phyloP scores from a whole-genome alignment of 1,140 invertebrate species.

The Galleria mellonella region DNA sequence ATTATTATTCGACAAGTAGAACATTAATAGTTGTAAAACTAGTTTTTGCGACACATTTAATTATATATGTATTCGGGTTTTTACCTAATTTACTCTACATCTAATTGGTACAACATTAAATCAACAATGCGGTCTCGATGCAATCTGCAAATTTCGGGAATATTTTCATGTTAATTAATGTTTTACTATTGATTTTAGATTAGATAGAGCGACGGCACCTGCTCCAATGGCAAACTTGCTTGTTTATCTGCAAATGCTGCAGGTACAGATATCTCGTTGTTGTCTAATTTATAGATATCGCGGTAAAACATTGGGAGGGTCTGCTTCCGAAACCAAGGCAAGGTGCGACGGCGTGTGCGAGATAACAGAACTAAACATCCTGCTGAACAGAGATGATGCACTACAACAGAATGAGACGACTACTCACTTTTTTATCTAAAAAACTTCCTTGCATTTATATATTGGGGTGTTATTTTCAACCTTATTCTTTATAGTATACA shows the following conservation, averaged over 20 bases:
- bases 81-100: slow-evolving; percentile 3
- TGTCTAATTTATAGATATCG: slow-evolving; percentile 57
- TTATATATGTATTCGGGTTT: neutral
- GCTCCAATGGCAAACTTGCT: slow-evolving; percentile 37
- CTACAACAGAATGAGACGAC: slow-evolving; percentile 42
- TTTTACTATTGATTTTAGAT: slow-evolving; percentile 45
- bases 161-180: slow-evolving; percentile 45
- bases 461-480: slow-evolving; percentile 6
- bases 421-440: slow-evolving; percentile 47
- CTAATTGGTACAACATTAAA: neutral
- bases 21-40: too few relatives aligned
- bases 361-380: slow-evolving; percentile 68
- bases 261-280: slow-evolving; percentile 53
- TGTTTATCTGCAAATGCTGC: slow-evolving; percentile 57
- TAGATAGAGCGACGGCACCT: slow-evolving; percentile 44
- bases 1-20: too few relatives aligned
- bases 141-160: slow-evolving; percentile 15
- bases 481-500: slow-evolving; percentile 7
- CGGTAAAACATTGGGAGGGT: slow-evolving; percentile 34
- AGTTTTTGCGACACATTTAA: too few relatives aligned
- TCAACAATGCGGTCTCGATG: slow-evolving; percentile 15
- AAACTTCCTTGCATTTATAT: slow-evolving; percentile 26
- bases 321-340: slow-evolving; percentile 41
- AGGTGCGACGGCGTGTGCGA: slow-evolving; percentile 64
- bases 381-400: slow-evolving; percentile 49